These are phyloP conservation scores for Apogon hyalosoma DNA, from an alignment of 2,797 vertebrate species.

Conservation along the genomic window DNA sequence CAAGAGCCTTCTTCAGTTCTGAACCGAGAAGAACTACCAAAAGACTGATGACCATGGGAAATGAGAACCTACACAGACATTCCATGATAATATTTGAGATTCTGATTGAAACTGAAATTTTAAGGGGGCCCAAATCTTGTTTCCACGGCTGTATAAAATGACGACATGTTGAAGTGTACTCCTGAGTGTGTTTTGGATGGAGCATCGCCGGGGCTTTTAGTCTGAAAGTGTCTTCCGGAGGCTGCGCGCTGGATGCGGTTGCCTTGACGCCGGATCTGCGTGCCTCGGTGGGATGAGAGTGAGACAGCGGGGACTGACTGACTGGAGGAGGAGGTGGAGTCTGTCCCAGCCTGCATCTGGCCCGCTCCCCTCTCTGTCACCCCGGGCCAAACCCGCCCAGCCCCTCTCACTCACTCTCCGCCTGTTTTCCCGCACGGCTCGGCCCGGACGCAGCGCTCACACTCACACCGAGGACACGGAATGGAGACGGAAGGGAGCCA, in stretches of 20 bases:
- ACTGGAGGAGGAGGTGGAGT: slow-evolving; percentile 83
- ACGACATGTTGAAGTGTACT: no score
- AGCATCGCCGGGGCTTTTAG: slow-evolving; percentile 18
- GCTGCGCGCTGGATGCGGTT: fast-evolving
- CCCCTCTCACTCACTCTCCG: slow-evolving; percentile 81
- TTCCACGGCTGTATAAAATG: no score
- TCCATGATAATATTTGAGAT: no score
- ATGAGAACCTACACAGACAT: no score
- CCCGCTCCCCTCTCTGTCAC: slow-evolving; percentile 84
- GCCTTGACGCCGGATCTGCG: slow-evolving; percentile 14
- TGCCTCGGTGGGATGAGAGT: slow-evolving; percentile 54
- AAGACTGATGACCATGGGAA: no score
- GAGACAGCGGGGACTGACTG: slow-evolving; percentile 42
- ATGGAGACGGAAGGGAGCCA: slow-evolving; percentile 98
- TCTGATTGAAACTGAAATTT: no score
- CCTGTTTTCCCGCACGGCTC: slow-evolving; percentile 79
- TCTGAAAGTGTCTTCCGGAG: slow-evolving; percentile 50
- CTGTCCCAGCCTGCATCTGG: slow-evolving; percentile 82
- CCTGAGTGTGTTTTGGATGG: no score
- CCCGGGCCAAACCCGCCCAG: slow-evolving; percentile 82
- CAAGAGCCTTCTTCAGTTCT: no score
- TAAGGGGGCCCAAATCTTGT: no score
- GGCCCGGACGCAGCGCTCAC: slow-evolving; percentile 76
- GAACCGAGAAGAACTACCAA: no score
- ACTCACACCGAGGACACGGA: slow-evolving; percentile 74